Evolutionary conservation across 2,888 invertebrate genomes (phyloP).

Genomic region (Chirona hameri): DNA sequence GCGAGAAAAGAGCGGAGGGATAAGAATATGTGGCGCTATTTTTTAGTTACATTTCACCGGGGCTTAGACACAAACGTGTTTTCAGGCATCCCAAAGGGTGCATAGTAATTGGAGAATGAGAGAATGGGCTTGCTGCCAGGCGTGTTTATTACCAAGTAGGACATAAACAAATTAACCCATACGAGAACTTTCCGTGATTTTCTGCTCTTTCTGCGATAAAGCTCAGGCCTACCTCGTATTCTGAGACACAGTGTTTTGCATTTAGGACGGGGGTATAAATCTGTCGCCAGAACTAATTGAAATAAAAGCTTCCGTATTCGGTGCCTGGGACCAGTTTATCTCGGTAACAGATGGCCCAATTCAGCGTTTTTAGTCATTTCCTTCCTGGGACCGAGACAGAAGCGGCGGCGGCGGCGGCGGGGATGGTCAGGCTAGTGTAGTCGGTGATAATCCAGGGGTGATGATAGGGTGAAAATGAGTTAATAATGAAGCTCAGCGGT

Average conservation of each 20-base stretch:
- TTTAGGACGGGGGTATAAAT: neutral
- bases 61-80: neutral
- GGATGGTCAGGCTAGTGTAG: too few relatives aligned
- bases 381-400: neutral
- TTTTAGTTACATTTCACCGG: neutral
- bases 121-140: neutral
- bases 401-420: too few relatives aligned
- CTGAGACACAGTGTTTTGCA: neutral
- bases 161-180: too few relatives aligned
- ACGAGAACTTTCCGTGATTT: too few relatives aligned
- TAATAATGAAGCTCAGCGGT: too few relatives aligned
- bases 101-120: neutral
- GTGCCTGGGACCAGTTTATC: neutral
- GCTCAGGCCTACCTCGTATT: neutral
- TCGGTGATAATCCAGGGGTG: too few relatives aligned
- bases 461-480: too few relatives aligned
- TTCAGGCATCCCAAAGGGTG: neutral
- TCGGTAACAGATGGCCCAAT: neutral
- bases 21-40: neutral
- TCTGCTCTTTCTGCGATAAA: too few relatives aligned
- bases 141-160: too few relatives aligned
- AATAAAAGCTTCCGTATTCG: neutral
- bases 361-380: neutral
- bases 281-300: neutral
- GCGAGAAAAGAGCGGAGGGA: neutral